phyloP scores from a whole-genome alignment of 2,888 invertebrate genomes.

The Acanthosepion lycidas region DNA sequence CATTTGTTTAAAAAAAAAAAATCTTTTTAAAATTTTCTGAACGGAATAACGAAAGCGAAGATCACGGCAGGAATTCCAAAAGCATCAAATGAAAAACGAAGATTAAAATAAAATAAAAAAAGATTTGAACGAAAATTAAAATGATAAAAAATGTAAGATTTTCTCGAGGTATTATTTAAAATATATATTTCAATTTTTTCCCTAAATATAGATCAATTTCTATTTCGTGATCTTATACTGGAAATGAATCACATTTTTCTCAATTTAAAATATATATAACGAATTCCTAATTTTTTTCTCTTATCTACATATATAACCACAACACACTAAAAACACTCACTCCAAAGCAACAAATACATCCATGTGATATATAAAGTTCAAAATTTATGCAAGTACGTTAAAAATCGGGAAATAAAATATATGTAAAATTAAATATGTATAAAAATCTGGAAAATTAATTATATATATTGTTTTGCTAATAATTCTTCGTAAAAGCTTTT shows the following conservation, averaged over 20 bases:
- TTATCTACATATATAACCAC: background rate
- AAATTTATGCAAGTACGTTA: no score
- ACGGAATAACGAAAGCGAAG: background rate
- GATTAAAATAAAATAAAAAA: background rate
- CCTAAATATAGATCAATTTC: background rate
- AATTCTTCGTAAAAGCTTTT: no score
- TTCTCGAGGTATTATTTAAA: background rate
- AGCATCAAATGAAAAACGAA: background rate
- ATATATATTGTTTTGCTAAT: no score
- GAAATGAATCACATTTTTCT: background rate
- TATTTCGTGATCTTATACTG: background rate
- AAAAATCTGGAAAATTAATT: no score
- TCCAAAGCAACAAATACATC: no score
- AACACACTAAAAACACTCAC: background rate
- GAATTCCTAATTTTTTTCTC: background rate
- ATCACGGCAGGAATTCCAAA: background rate
- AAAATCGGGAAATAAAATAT: no score
- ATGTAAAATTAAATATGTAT: no score
- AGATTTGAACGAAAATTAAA: background rate
- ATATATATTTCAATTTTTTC: background rate
- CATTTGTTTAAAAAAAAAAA: background rate
- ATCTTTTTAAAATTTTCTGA: background rate
- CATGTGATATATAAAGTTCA: no score
- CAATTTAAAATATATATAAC: background rate
- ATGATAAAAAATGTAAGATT: background rate